A percentile compares a stretch with the other conserved stretches of the same genome.
phyloP scores from a whole-genome alignment of 2,888 invertebrate species.

The Branchellion lobata region DNA sequence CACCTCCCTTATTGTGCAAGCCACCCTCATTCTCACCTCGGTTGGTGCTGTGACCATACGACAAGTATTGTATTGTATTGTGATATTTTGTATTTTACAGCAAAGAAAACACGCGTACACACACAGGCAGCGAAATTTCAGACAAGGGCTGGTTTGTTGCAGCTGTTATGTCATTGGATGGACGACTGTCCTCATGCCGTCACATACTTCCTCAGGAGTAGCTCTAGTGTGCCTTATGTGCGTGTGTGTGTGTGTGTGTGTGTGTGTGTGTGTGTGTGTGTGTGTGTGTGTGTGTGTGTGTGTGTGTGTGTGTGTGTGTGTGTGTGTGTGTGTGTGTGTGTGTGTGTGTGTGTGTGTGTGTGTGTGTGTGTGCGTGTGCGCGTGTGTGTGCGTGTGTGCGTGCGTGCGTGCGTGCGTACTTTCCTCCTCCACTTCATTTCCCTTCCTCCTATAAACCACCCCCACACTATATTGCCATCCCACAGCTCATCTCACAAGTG shows the following conservation, averaged over 20 bases:
- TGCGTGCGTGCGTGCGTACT: too few species aligned
- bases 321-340: conserved; percentile 19
- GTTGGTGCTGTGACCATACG: too few species aligned
- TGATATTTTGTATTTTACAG: too few species aligned
- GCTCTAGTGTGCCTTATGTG: conserved; percentile 78
- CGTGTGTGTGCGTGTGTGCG: too few species aligned
- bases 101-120: background rate
- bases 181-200: conserved; percentile 81
- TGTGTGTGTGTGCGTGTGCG: conserved; percentile 15
- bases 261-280: conserved; percentile 23
- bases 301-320: conserved; percentile 23
- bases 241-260: conserved; percentile 20
- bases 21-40: conserved; percentile 77
- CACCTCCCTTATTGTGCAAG: conserved; percentile 84
- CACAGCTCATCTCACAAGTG: conserved; percentile 63
- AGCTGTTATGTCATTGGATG: conserved; percentile 86
- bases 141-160: conserved; percentile 82
- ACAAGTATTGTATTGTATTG: too few species aligned
- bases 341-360: conserved; percentile 23
- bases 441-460: background rate
- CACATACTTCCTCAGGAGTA: conserved; percentile 72
- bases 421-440: background rate
- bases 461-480: background rate
- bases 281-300: conserved; percentile 23
- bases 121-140: conserved; percentile 72